Base-by-base conservation (phyloP, 2,113 vertebrate species). In the Carettochelys insculpta region DNA sequence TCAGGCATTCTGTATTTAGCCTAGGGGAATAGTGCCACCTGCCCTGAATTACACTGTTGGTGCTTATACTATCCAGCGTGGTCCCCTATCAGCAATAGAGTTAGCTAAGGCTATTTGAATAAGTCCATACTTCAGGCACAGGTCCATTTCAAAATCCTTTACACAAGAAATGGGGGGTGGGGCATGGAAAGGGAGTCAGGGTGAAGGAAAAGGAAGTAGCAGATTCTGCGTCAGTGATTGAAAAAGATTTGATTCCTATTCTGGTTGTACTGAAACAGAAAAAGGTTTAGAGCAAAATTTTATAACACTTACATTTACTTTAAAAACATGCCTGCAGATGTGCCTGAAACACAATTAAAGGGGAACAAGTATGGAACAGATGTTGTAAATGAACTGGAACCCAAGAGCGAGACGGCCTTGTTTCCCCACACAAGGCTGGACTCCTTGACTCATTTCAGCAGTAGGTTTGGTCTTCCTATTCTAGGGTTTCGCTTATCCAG, bases 321-420 rank as follows among this genome's bases (percentile, higher is more conserved):
- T 11, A 79, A 75, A 90, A 31, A 82, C 43, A 17, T 43, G 41
- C 31, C 31, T 47, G 41, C 27, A 5, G 92, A 48, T 86, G 76
- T 77, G 83, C 86, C 79, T 75, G 78, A 78, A 80, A 3, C 3
- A 41, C 17, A 12, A 3, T 0, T 27, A 65, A 73, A 45, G 50
- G 43, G 25, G 1, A 31, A 58, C 22, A 31, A 25, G 17, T 0
- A 1, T 6, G 68, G 5, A 24, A 2, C 0, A 3, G 0, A 1
- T 22, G 50, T 27, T 20, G 31, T 52, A 52, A 24, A 16, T 0
- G 6, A 82, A 14, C 3, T 16, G 86, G 17, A 8, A 56, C 2
- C 0, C 31, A 24, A 14, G 25, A 27, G 50, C 27, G 77, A 51
- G 51, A 38, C 53, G 0, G 29, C 1, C 24, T 14, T 2, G 27